Evolutionary conservation across 2,113 vertebrate genomes (phyloP), one percentile per base, ranked within the genome.

Genomic region (Microcebus griseorufus): DNA sequence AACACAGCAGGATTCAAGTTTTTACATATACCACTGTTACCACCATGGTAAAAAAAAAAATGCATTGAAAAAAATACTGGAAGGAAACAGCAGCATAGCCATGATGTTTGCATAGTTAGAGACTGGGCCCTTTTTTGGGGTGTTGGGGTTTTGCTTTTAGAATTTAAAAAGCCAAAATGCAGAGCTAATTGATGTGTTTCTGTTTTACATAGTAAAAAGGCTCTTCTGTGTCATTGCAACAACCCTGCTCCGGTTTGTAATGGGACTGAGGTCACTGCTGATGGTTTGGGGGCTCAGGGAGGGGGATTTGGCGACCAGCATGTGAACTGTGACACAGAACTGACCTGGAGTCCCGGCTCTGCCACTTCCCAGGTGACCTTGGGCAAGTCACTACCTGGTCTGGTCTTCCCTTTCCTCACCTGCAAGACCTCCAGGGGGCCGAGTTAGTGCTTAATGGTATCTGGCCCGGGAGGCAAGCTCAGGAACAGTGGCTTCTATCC

Each of bases 401-500:
- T 60, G 27, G 69, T 42, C 18, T 51, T 22, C 1, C 3, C 25
- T 39, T 25, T 32, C 84, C 42, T 75, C 32, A 6, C 62, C 80
- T 34, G 14, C 20, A n/a, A 51, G 22, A 13, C 9, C 22, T 48
- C 37, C 73, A 18, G 1, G 6, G 2, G 5, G 4, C 25, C 9
- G 45, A 29, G 34, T 2, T 34, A 12, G 39, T 55, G 17, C 32
- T 39, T 16, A 1, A 9, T 1, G 20, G 55, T 1, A 3, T 23
- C 39, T 11, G 39, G 75, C 75, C 67, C 17, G 5, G 42, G 14
- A 8, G 25, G 42, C 29, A 4, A 0, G 48, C 58, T 73, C 12
- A 5, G 0, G 16, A 3, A 10, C 11, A 0, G 39, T 1, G 29
- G 60, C 29, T 45, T 29, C 17, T 9, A 0, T 1, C 4, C 2